phyloP scores from a whole-genome alignment of 2,113 vertebrate genomes.

The Chlorodrepanis virens region DNA sequence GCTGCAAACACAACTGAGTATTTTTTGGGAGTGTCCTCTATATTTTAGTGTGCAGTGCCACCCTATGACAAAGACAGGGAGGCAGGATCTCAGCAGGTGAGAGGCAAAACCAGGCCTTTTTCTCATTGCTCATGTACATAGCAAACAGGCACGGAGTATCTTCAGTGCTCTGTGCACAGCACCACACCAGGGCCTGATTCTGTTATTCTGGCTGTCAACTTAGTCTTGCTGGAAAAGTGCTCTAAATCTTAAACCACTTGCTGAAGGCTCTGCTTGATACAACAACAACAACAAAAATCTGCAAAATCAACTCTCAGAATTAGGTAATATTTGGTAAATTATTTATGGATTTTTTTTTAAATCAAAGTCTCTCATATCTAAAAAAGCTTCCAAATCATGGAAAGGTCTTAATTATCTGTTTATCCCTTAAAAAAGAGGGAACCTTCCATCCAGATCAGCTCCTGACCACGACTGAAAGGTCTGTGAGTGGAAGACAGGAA shows the following conservation, averaged over 20 bases:
- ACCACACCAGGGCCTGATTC: background rate
- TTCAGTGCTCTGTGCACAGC: background rate
- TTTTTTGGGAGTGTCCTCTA: background rate
- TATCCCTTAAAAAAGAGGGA: background rate
- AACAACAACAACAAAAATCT: background rate
- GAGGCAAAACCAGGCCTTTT: background rate
- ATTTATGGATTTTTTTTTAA: background rate
- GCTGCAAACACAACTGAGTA: background rate
- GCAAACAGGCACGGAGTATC: background rate
- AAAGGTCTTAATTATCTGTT: background rate
- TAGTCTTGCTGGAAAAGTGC: background rate
- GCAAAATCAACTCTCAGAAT: background rate
- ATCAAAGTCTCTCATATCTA: background rate
- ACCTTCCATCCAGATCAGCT: too few relatives aligned
- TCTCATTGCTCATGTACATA: background rate
- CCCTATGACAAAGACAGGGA: background rate
- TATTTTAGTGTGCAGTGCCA: background rate
- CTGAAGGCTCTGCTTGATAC: background rate
- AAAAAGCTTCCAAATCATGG: background rate
- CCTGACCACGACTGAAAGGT: background rate
- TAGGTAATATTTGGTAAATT: background rate
- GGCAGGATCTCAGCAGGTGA: background rate
- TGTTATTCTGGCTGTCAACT: background rate
- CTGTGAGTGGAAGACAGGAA: background rate
- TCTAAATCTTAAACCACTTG: background rate